A percentile compares a stretch with the other conserved stretches of the same genome.
phyloP scores from a whole-genome alignment of 2,888 invertebrate genomes.

The Clistopyga incitator region DNA sequence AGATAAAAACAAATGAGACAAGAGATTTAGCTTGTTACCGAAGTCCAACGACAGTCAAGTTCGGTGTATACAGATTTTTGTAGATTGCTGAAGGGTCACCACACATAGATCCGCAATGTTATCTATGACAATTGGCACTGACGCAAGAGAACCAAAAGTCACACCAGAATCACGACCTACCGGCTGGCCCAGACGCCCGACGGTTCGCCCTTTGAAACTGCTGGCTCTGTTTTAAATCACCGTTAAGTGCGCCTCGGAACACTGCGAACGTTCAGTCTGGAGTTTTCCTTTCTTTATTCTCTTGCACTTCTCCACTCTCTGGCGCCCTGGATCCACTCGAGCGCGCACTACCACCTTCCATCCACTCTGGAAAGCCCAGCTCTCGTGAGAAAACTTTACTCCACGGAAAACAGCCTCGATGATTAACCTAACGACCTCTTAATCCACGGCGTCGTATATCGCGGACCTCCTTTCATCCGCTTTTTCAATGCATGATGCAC shows the following conservation, averaged over 20 bases:
- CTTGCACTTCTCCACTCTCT: constrained; percentile 11
- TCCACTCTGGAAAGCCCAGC: constrained; percentile 23
- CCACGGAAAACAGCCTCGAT: constrained; percentile 30
- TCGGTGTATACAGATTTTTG: constrained; percentile 41
- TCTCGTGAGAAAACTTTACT: constrained; percentile 60
- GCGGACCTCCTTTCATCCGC: constrained; percentile 18
- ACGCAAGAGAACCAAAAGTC: constrained; percentile 1
- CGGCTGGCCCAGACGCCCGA: constrained; percentile 2
- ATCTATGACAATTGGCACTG: constrained; percentile 15
- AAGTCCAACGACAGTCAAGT: constrained; percentile 27
- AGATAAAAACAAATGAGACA: constrained; percentile 57
- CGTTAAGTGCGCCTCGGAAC: constrained; percentile 38
- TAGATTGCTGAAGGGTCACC: background rate
- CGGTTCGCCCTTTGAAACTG: constrained; percentile 16
- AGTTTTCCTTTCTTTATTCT: constrained; percentile 24
- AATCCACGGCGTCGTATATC: constrained; percentile 28
- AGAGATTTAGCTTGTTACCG: constrained; percentile 48
- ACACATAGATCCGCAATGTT: background rate
- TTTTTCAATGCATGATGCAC: constrained; percentile 18
- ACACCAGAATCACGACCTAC: background rate
- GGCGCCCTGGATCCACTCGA: constrained; percentile 3
- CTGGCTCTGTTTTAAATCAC: constrained; percentile 51
- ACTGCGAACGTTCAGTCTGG: constrained; percentile 18
- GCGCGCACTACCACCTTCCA: constrained; percentile 1
- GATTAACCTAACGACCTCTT: constrained; percentile 57